Conservation (phyloP, 2,113 vertebrate genomes). For the Serilophus lunatus region DNA sequence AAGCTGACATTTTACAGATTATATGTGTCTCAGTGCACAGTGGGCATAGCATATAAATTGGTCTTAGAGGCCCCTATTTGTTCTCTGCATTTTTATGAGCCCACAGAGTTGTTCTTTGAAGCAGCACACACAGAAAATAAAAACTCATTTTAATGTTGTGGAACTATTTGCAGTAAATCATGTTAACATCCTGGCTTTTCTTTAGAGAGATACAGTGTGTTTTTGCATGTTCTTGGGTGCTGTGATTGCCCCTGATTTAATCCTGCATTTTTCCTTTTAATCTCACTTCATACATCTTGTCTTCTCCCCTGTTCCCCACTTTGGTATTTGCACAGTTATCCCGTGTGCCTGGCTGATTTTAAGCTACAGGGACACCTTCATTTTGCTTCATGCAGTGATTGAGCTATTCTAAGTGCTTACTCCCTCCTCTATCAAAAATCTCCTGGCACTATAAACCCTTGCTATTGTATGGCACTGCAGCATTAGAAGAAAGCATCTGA, state of each 20-base stretch:
- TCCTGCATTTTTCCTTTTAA: not conserved
- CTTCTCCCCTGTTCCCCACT: not conserved
- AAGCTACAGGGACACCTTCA: not conserved
- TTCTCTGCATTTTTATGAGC: slow-evolving; percentile 85
- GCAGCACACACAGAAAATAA: slow-evolving; percentile 80
- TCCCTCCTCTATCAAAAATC: slow-evolving; percentile 40
- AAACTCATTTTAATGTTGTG: slow-evolving; percentile 81
- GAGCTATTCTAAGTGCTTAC: slow-evolving; percentile 1
- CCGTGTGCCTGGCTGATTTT: not conserved
- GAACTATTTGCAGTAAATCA: slow-evolving; percentile 83
- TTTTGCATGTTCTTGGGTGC: slow-evolving; percentile 31
- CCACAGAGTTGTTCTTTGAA: slow-evolving; percentile 85
- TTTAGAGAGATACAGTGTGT: slow-evolving; percentile 2
- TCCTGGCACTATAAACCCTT: slow-evolving; percentile 65
- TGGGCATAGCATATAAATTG: slow-evolving; percentile 84
- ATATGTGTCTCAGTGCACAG: slow-evolving; percentile 80
- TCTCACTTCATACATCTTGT: not conserved
- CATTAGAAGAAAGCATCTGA: slow-evolving; percentile 70
- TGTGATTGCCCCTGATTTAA: not conserved
- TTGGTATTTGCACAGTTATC: not conserved
- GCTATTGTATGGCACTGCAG: slow-evolving; percentile 50
- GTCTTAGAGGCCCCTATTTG: slow-evolving; percentile 84
- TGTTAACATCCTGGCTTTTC: slow-evolving; percentile 75
- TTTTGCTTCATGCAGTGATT: slow-evolving; percentile 30
- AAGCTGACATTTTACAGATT: slow-evolving; percentile 92